phyloP scores from a whole-genome alignment of 2,113 vertebrate genomes.

The Circaetus cinerascens region DNA sequence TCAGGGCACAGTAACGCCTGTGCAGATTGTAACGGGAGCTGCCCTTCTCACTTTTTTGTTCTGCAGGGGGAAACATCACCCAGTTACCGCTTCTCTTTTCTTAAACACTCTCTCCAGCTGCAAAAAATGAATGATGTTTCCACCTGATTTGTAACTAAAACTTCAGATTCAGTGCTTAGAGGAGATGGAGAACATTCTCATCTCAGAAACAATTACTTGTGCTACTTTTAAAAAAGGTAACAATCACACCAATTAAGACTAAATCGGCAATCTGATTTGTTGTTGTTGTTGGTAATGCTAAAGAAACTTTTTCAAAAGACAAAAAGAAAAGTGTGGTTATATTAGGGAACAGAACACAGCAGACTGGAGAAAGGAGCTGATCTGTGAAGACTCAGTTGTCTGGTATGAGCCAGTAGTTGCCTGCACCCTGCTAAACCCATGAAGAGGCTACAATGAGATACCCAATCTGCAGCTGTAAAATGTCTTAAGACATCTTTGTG shows the following conservation, averaged over 20 bases:
- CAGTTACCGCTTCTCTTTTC: background rate
- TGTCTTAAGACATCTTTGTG: background rate
- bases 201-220: background rate
- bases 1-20: accelerated
- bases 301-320: background rate
- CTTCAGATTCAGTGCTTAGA: background rate
- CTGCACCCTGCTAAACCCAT: background rate
- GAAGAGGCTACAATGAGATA: background rate
- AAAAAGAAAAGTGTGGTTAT: background rate
- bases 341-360: background rate
- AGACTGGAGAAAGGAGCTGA: background rate
- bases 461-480: background rate
- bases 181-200: background rate
- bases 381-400: background rate
- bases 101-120: background rate
- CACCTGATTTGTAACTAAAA: background rate
- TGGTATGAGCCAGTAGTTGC: background rate
- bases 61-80: background rate
- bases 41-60: background rate
- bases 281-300: background rate
- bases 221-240: background rate
- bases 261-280: background rate
- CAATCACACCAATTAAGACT: background rate
- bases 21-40: background rate
- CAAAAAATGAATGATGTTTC: background rate